Conservation (phyloP, 2,797 vertebrate species). For the Delichon dasypus region DNA sequence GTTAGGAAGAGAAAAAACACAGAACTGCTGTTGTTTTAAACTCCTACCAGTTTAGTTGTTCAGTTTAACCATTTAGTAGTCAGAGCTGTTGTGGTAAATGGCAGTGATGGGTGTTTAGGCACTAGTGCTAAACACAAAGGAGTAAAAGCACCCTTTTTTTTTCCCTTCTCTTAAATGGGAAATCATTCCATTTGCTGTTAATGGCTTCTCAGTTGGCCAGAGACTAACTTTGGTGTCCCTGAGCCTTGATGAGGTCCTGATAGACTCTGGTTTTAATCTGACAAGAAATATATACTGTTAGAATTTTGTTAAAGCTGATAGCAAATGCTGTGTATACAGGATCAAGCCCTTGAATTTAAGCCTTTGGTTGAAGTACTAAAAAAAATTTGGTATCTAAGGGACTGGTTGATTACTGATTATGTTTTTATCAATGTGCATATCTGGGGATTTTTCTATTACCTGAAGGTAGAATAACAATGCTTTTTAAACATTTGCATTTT, state of each 20-base stretch:
- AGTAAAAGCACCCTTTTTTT: background rate
- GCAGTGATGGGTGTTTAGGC: background rate
- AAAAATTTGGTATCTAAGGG: background rate
- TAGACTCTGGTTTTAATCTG: background rate
- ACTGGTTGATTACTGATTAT: background rate
- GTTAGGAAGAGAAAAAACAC: background rate
- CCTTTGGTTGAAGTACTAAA: background rate
- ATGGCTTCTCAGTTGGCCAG: background rate
- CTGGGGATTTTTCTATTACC: background rate
- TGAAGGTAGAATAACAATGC: background rate
- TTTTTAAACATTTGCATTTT: background rate
- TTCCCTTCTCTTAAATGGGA: background rate
- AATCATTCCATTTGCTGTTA: background rate
- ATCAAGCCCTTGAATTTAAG: background rate
- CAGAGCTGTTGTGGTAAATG: background rate
- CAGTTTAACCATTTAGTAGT: slow-evolving; percentile 15
- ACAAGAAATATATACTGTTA: background rate
- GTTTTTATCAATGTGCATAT: background rate
- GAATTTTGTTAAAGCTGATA: background rate
- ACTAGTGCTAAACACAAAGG: background rate
- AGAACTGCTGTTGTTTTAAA: background rate
- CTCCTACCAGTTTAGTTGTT: background rate
- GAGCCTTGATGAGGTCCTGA: background rate
- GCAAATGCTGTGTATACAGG: background rate
- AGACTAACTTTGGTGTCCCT: background rate